Base-by-base conservation (phyloP, 2,888 invertebrate genomes). In the Bellardia pandia region DNA sequence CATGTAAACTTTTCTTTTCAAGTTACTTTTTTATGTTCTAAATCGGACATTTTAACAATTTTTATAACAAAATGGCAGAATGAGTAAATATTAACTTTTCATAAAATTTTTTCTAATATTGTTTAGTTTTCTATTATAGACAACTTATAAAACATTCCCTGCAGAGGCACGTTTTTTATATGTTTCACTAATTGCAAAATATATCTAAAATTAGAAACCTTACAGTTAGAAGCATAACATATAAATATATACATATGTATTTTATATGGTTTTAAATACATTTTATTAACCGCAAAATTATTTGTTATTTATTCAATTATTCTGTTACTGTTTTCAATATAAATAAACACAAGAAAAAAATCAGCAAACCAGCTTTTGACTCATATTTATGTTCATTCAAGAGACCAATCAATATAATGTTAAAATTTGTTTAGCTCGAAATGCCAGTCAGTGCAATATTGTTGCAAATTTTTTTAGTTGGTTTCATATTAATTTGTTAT, bases 311-410 rank as follows among this genome's bases (percentile, higher is more conserved):
- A 40, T 56, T 33, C 33, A 71, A 42, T 23, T 53, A 56, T 48
- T 58, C 13, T 48, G 16, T 23, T 77, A 3, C 48, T 60, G 23
- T 53, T 53, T 42, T 42, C 6, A 40, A 42, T 69, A 9, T 14
- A 62, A 33, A 53, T 14, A 42, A 30, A 33, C 6, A 45, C 16
- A 0, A 56, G 30, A 48, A 11, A 58, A 48, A 58, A 6, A 48
- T 48, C 37, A 45, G 16, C 42, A 84, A 84, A 84, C 77, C 53
- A 66, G 84, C 80, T 74, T 33, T 85, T 87, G 74, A 85, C 62
- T 81, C 85, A 85, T 69, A 76, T 74, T 71, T 60, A 30, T 45
- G 45, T 45, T 45, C 11, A 60, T 42, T 75, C 37, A 40, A 51
- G 23, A 14, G 37, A 72, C 45, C 23, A 69, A 69, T 64, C 23